These are phyloP conservation scores for Tachystola acroxantha DNA, from an alignment of 2,888 invertebrate species.

Conservation along the genomic window DNA sequence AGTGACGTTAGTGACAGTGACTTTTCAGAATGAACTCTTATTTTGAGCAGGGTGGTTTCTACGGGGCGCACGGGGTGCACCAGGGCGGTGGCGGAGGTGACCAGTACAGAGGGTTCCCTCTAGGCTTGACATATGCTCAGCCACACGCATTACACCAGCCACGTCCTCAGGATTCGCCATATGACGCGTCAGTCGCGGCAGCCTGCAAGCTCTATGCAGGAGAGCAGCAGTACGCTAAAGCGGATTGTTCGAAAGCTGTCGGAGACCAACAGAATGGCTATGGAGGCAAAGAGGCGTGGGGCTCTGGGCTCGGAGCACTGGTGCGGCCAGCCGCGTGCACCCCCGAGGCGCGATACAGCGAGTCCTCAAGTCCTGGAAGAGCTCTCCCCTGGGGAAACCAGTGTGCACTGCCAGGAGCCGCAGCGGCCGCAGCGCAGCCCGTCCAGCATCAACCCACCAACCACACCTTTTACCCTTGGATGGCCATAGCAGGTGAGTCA, in stretches of 20 bases:
- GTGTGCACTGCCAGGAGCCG: slow-evolving; percentile 90
- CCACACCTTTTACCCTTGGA: slow-evolving; percentile 98
- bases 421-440: slow-evolving; percentile 88
- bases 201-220: slow-evolving; percentile 90
- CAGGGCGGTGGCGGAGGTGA: slow-evolving; percentile 86
- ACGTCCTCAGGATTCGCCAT: slow-evolving; percentile 93
- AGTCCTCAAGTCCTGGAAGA: slow-evolving; percentile 88
- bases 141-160: slow-evolving; percentile 88
- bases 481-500: slow-evolving; percentile 97
- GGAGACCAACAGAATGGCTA: slow-evolving; percentile 82
- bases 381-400: slow-evolving; percentile 92
- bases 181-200: slow-evolving; percentile 93
- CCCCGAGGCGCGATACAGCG: slow-evolving; percentile 91
- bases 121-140: slow-evolving; percentile 91
- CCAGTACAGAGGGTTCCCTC: slow-evolving; percentile 91
- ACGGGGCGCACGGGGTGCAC: slow-evolving; percentile 91
- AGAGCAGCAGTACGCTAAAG: slow-evolving; percentile 82
- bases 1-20: slow-evolving; percentile 70
- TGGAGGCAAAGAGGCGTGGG: slow-evolving; percentile 85
- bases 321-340: slow-evolving; percentile 94
- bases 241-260: slow-evolving; percentile 87
- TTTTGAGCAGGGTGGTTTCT: slow-evolving; percentile 97
- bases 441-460: slow-evolving; percentile 93
- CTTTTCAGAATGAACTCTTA: slow-evolving; percentile 92
- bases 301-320: slow-evolving; percentile 81